Percentiles rank a stretch among this genome's conserved stretches.
phyloP scores from a whole-genome alignment of 2,797 vertebrate genomes.

The Australoheros facetus region DNA sequence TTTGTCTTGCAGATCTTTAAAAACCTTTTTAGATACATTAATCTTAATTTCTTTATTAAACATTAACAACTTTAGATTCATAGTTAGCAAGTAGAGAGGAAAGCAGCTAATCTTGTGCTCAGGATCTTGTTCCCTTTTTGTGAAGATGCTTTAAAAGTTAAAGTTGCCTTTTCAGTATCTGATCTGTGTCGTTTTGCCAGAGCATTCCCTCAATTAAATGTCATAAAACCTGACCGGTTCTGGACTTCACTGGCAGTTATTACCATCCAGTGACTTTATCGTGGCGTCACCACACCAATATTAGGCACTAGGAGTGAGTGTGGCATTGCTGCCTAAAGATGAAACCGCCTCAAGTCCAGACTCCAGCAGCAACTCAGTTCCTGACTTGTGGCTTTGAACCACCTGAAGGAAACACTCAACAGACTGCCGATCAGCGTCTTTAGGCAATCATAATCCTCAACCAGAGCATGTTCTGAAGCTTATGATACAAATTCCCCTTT shows the following conservation, averaged over 20 bases:
- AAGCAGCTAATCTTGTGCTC: conserved; percentile 58
- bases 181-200: conserved; percentile 26
- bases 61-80: conserved; percentile 64
- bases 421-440: conserved; percentile 13
- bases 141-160: conserved; percentile 36
- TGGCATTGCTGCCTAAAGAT: conserved; percentile 24
- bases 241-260: conserved; percentile 42
- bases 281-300: conserved; percentile 25
- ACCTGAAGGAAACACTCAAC: conserved; percentile 9
- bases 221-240: conserved; percentile 13
- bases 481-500: conserved; percentile 56
- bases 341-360: conserved; percentile 42
- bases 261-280: neutral
- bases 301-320: conserved; percentile 27
- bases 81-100: conserved; percentile 58
- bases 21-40: conserved; percentile 57
- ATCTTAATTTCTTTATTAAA: conserved; percentile 69
- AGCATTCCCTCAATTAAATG: conserved; percentile 25
- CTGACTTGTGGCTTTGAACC: conserved; percentile 30
- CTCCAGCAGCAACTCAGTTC: neutral
- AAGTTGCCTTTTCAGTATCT: conserved; percentile 22
- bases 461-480: conserved; percentile 44
- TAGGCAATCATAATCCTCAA: conserved; percentile 15
- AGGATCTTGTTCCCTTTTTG: conserved; percentile 73
- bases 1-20: conserved; percentile 57